Conservation (phyloP, 2,113 vertebrate genomes). For the Podocnemis expansa region DNA sequence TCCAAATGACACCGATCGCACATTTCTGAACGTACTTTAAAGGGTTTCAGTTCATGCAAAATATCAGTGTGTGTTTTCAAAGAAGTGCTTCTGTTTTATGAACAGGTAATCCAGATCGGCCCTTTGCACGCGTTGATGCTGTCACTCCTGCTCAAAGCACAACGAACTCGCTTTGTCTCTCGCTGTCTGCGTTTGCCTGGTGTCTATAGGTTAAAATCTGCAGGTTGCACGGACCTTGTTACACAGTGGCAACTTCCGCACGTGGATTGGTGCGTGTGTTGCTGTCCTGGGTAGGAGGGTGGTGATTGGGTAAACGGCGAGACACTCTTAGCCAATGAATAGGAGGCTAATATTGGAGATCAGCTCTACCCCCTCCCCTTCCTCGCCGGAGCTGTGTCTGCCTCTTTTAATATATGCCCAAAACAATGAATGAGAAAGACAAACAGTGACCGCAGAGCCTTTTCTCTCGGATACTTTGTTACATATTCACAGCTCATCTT, state of each 20-base stretch:
- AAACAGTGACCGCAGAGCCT: constrained; percentile 67
- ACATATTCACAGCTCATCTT: not conserved
- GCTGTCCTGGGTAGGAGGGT: constrained; percentile 56
- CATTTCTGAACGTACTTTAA: not conserved
- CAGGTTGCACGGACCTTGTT: constrained; percentile 8
- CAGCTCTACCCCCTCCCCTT: constrained; percentile 33
- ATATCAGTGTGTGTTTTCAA: not conserved
- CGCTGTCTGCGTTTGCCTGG: not conserved
- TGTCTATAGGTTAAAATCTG: constrained; percentile 19
- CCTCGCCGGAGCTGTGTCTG: constrained; percentile 21
- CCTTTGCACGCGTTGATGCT: not conserved
- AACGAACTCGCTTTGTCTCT: not conserved
- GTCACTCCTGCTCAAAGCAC: not conserved
- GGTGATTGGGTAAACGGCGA: constrained; percentile 62
- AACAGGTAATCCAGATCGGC: not conserved
- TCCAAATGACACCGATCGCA: not conserved
- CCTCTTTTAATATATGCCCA: constrained; percentile 45
- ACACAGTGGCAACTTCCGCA: not conserved
- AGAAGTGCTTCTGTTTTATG: not conserved
- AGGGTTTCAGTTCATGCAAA: not conserved
- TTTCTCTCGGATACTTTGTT: not conserved
- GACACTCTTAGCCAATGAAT: constrained; percentile 59
- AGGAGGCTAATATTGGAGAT: constrained; percentile 45
- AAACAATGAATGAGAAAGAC: constrained; percentile 76
- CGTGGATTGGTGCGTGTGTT: constrained; percentile 68